phyloP scores from a whole-genome alignment of 1,140 invertebrate genomes.

The Drosophila lowei region DNA sequence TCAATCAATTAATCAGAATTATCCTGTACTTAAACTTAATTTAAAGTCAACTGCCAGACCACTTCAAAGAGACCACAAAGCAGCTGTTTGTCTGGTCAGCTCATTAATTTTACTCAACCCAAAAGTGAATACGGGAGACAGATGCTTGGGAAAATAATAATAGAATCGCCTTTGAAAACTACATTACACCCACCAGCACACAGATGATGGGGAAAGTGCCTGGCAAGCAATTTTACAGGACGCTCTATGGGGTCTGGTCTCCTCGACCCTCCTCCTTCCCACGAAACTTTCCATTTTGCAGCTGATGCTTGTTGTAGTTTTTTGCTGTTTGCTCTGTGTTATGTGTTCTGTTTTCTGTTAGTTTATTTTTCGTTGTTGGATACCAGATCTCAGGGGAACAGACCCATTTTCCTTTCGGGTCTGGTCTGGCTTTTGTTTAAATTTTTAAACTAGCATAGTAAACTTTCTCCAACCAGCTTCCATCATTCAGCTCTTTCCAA shows the following conservation, averaged over 20 bases:
- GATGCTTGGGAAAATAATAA: constrained; percentile 2
- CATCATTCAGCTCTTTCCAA: constrained; percentile 43
- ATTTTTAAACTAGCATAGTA: constrained; percentile 3
- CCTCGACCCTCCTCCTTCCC: constrained; percentile 7
- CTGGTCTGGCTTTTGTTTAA: neutral
- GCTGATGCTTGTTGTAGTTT: constrained; percentile 50
- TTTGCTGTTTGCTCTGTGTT: constrained; percentile 36
- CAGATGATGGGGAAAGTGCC: constrained; percentile 8
- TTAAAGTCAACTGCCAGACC: constrained; percentile 25
- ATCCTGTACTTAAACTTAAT: constrained; percentile 11
- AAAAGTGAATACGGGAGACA: constrained; percentile 39
- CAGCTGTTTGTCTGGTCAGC: constrained; percentile 23
- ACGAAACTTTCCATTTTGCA: constrained; percentile 46
- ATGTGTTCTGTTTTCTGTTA: neutral
- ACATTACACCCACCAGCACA: too few species aligned
- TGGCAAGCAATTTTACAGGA: constrained; percentile 33
- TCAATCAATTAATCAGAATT: constrained; percentile 13
- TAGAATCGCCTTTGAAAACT: constrained; percentile 15
- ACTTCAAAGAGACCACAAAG: constrained; percentile 32
- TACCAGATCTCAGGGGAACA: constrained; percentile 15
- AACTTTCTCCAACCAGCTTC: constrained; percentile 27
- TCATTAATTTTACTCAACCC: constrained; percentile 45
- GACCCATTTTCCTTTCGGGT: constrained; percentile 1
- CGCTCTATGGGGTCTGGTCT: constrained; percentile 13
- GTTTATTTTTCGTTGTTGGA: too few species aligned